These are phyloP conservation scores for Nannospalax galili DNA, from an alignment of 2,113 vertebrate species.

Conservation along the genomic window DNA sequence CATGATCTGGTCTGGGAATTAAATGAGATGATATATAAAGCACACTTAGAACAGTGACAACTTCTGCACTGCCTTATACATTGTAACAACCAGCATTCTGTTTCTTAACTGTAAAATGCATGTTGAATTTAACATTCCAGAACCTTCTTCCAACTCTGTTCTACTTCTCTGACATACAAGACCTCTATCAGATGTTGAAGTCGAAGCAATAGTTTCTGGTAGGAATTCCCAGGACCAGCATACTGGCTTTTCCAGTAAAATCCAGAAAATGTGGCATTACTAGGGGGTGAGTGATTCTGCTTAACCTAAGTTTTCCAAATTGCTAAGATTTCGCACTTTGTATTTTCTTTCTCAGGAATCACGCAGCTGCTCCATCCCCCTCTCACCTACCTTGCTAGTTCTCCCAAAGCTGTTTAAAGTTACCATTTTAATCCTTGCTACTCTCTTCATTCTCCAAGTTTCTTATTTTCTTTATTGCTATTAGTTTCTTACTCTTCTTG, in stretches of 20 bases:
- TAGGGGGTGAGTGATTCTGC: conserved; percentile 1
- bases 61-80: neutral
- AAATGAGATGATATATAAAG: neutral
- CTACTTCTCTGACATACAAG: neutral
- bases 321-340: conserved; percentile 25
- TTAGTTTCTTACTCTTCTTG: neutral
- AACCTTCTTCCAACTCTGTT: neutral
- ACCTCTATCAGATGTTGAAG: neutral
- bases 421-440: neutral
- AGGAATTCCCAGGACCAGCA: neutral
- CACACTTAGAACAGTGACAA: neutral
- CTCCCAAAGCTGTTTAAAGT: neutral
- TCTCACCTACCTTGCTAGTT: neutral
- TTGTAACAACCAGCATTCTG: neutral
- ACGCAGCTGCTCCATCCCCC: neutral
- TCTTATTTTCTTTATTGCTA: neutral
- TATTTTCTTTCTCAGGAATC: conserved; percentile 21
- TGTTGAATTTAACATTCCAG: neutral
- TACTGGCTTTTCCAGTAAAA: conserved; percentile 34
- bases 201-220: neutral
- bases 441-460: neutral
- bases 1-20: neutral
- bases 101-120: neutral
- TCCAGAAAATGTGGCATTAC: neutral
- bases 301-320: conserved; percentile 47